These are phyloP conservation scores for Conchocele bisecta DNA, from an alignment of 2,888 invertebrate species.

Conservation along the genomic window DNA sequence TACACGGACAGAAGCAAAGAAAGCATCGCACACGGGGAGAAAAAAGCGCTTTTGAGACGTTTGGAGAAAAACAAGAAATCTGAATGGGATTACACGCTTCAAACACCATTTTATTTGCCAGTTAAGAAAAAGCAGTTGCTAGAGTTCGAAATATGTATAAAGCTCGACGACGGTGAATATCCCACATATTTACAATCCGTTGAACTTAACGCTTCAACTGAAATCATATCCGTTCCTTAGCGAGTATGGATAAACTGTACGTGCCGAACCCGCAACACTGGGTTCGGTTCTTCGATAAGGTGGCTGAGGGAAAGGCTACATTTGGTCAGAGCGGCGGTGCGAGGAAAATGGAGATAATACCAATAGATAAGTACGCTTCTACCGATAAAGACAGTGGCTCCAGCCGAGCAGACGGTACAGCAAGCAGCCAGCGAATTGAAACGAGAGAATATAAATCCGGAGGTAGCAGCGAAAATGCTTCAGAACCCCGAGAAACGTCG, in stretches of 20 bases:
- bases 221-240: slow-evolving; percentile 7
- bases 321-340: neutral
- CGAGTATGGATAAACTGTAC: slow-evolving; percentile 8
- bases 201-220: slow-evolving; percentile 5
- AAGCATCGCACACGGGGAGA: slow-evolving; percentile 21
- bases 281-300: neutral
- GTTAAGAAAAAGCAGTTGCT: slow-evolving; percentile 11
- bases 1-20: slow-evolving; percentile 23
- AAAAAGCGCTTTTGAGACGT: slow-evolving; percentile 16
- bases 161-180: neutral
- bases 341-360: too few relatives aligned
- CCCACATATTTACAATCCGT: neutral
- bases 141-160: slow-evolving; percentile 24
- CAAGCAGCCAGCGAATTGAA: slow-evolving; percentile 32
- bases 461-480: slow-evolving; percentile 1
- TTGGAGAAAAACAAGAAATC: slow-evolving; percentile 12
- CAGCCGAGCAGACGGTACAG: slow-evolving; percentile 24
- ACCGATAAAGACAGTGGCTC: slow-evolving; percentile 28
- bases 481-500: slow-evolving; percentile 4
- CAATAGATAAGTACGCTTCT: too few relatives aligned
- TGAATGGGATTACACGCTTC: slow-evolving; percentile 22
- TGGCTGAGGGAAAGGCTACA: neutral
- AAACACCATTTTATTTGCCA: slow-evolving; percentile 10
- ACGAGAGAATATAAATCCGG: slow-evolving; percentile 36
- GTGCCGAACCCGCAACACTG: slow-evolving; percentile 8